Percentiles rank a stretch among this genome's conserved stretches.
Evolutionary conservation across 2,888 invertebrate genomes (phyloP).

Genomic region (Drosophila mayaguana): DNA sequence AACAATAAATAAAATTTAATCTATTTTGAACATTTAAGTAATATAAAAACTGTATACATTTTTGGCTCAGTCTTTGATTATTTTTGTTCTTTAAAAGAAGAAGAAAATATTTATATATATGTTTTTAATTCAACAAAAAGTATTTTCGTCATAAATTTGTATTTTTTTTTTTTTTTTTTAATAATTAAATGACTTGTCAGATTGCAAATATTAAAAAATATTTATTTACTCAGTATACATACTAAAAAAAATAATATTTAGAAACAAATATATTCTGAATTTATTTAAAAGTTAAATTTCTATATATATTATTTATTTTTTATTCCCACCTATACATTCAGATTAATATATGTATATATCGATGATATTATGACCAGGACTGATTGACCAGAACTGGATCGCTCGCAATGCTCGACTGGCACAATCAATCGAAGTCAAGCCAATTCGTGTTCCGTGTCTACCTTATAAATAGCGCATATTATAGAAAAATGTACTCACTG

Average conservation of each 20-base stretch:
- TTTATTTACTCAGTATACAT: no score
- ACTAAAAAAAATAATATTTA: no score
- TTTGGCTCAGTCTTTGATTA: background rate
- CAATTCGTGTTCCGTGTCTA: background rate
- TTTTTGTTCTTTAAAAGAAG: background rate
- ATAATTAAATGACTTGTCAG: no score
- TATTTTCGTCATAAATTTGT: background rate
- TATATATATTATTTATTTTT: no score
- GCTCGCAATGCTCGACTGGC: background rate
- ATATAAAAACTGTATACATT: background rate
- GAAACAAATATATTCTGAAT: no score
- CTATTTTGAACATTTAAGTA: background rate
- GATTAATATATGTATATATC: no score
- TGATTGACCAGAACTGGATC: background rate
- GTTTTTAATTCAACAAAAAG: no score
- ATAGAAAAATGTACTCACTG: slow-evolving; percentile 88
- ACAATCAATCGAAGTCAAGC: background rate
- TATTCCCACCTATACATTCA: no score
- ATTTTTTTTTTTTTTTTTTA: background rate
- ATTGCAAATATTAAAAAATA: no score
- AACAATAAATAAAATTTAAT: slow-evolving; percentile 1
- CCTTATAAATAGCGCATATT: slow-evolving; percentile 1
- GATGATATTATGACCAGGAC: background rate
- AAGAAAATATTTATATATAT: background rate
- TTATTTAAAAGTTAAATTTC: no score